Evolutionary conservation across 2,888 invertebrate species (phyloP).

Genomic region (Pollenia labialis): DNA sequence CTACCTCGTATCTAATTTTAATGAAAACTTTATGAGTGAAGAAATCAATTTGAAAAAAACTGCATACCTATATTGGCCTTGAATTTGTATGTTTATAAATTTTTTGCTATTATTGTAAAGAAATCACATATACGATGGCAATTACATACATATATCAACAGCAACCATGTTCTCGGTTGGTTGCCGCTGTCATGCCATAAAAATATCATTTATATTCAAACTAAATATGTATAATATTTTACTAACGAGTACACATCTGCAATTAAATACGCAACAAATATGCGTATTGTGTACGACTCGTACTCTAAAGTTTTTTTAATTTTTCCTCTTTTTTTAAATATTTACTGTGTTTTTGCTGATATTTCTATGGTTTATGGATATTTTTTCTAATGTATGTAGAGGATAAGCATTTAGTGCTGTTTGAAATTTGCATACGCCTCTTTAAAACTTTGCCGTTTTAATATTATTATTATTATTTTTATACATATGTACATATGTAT

Average conservation of each 20-base stretch:
- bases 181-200: slow-evolving; percentile 31
- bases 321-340: slow-evolving; percentile 6
- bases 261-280: slow-evolving; percentile 66
- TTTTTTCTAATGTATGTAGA: slow-evolving; percentile 2
- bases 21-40: slow-evolving; percentile 16
- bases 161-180: neutral
- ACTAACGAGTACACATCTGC: slow-evolving; percentile 41
- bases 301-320: neutral
- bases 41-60: slow-evolving; percentile 23
- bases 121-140: slow-evolving; percentile 1
- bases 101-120: slow-evolving; percentile 23
- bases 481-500: too few species aligned
- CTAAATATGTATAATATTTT: slow-evolving; percentile 1
- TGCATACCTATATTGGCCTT: slow-evolving; percentile 66
- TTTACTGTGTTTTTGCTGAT: neutral
- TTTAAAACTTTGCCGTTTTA: slow-evolving; percentile 14
- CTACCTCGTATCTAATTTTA: neutral
- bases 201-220: slow-evolving; percentile 49
- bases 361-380: slow-evolving; percentile 20
- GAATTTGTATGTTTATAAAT: slow-evolving; percentile 54
- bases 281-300: slow-evolving; percentile 35
- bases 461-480: neutral
- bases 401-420: slow-evolving; percentile 19
- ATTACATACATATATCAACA: neutral
- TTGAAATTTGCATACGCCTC: slow-evolving; percentile 55